These are phyloP conservation scores for Oopsacas minuta DNA, from an alignment of 37 sponge, comb jelly and placozoan genomes.

Conservation along the genomic window DNA sequence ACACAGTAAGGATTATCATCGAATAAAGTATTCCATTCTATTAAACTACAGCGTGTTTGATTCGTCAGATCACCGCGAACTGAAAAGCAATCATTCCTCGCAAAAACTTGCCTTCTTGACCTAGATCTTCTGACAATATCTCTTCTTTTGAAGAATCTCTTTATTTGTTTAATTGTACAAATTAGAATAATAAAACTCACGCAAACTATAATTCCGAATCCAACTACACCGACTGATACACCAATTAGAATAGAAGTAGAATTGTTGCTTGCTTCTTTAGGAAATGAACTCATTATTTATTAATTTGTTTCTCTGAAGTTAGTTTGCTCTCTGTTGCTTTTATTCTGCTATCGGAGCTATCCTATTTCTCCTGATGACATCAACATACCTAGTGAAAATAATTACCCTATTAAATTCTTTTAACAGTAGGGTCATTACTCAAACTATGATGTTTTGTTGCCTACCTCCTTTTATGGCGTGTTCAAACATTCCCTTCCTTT, in stretches of 20 bases:
- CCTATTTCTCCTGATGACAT: conserved; percentile 14
- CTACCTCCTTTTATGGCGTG: not conserved
- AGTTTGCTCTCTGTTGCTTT: not conserved
- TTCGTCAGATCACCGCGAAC: not conserved
- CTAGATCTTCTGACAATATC: not conserved
- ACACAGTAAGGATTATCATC: conserved; percentile 16
- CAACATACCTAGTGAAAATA: not conserved
- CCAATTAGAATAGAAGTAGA: not conserved
- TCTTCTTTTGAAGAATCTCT: not conserved
- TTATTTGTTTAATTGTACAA: not conserved
- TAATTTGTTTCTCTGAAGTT: not conserved
- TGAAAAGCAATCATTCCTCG: not conserved
- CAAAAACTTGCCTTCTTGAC: not conserved
- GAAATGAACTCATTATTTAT: not conserved
- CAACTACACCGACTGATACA: not conserved
- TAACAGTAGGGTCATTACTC: not conserved
- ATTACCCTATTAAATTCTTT: not conserved
- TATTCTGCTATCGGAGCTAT: not conserved
- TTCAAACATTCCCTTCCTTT: not conserved
- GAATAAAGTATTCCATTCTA: not conserved
- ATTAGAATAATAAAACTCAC: not conserved
- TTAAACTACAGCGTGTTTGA: not conserved
- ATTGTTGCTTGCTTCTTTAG: not conserved
- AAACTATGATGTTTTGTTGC: not conserved
- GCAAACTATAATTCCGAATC: not conserved